Evolutionary conservation across 2,888 invertebrate genomes (phyloP).

Genomic region (Epinotia brunnichana): DNA sequence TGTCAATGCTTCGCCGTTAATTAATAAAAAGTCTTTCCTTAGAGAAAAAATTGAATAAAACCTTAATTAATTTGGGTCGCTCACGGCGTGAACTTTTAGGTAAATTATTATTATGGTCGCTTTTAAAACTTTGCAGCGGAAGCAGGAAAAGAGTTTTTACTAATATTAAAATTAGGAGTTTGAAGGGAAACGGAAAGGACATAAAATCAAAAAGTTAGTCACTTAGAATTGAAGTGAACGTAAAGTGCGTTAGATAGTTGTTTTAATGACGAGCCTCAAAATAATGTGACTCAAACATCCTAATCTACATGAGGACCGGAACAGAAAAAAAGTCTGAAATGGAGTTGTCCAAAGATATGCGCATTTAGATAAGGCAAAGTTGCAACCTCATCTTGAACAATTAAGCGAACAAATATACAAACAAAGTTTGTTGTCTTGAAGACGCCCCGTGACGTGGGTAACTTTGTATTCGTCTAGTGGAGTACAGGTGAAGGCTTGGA

Average conservation of each 20-base stretch:
- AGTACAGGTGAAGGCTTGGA: slow-evolving; percentile 28
- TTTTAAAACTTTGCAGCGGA: slow-evolving; percentile 62
- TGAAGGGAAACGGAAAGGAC: slow-evolving; percentile 46
- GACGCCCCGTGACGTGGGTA: slow-evolving; percentile 41
- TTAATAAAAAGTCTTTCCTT: slow-evolving; percentile 75
- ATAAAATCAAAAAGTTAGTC: slow-evolving; percentile 45
- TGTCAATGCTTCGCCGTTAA: slow-evolving; percentile 80
- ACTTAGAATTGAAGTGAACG: not conserved
- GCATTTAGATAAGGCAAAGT: slow-evolving; percentile 65
- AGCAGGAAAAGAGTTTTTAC: slow-evolving; percentile 54
- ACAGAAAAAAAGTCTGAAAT: slow-evolving; percentile 47
- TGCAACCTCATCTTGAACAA: slow-evolving; percentile 72
- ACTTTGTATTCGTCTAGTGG: slow-evolving; percentile 20
- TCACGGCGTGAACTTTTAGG: slow-evolving; percentile 62
- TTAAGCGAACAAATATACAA: slow-evolving; percentile 63
- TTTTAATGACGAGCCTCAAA: slow-evolving; percentile 36
- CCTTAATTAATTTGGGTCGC: slow-evolving; percentile 76
- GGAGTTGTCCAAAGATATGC: slow-evolving; percentile 60
- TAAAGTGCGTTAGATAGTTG: slow-evolving; percentile 16
- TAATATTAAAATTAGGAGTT: slow-evolving; percentile 55
- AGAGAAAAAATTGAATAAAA: slow-evolving; percentile 72
- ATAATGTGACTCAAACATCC: slow-evolving; percentile 47
- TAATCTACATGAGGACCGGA: slow-evolving; percentile 51
- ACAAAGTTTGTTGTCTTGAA: slow-evolving; percentile 49
- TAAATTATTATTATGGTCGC: slow-evolving; percentile 73